Evolutionary conservation across 2,888 invertebrate genomes (phyloP).

Genomic region (Anthophora plumipes): DNA sequence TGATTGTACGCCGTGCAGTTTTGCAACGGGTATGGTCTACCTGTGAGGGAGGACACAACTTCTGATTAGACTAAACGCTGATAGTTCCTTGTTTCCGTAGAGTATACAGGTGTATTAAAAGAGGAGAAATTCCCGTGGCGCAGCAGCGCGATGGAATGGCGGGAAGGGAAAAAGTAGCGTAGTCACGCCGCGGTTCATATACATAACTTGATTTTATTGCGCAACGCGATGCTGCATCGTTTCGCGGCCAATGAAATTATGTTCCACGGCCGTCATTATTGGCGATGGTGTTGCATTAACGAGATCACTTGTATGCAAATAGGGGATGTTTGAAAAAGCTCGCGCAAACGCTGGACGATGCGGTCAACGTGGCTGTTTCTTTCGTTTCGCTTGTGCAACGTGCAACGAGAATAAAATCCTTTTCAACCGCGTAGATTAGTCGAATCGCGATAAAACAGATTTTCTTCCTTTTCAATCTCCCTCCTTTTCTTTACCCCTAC

Average conservation of each 20-base stretch:
- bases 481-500: not conserved
- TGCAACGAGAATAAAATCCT: constrained; percentile 35
- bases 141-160: not conserved
- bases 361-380: not conserved
- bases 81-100: not conserved
- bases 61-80: constrained; percentile 8
- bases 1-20: constrained; percentile 96
- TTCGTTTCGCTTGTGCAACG: not conserved
- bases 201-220: constrained; percentile 58
- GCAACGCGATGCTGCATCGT: constrained; percentile 31
- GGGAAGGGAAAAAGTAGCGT: constrained; percentile 12
- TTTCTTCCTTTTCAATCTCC: not conserved
- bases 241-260: constrained; percentile 60
- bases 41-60: constrained; percentile 85
- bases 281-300: constrained; percentile 54
- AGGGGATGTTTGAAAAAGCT: constrained; percentile 13
- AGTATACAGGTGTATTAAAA: not conserved
- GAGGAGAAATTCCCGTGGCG: not conserved
- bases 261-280: constrained; percentile 53
- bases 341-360: constrained; percentile 23
- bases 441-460: constrained; percentile 22
- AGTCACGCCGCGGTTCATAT: constrained; percentile 17
- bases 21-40: constrained; percentile 94
- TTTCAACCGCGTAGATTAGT: constrained; percentile 24
- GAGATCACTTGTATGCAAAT: constrained; percentile 52